Percentiles rank a stretch among this genome's conserved stretches.
Conservation (phyloP, 2,888 invertebrate genomes). For the Plusia festucae region DNA sequence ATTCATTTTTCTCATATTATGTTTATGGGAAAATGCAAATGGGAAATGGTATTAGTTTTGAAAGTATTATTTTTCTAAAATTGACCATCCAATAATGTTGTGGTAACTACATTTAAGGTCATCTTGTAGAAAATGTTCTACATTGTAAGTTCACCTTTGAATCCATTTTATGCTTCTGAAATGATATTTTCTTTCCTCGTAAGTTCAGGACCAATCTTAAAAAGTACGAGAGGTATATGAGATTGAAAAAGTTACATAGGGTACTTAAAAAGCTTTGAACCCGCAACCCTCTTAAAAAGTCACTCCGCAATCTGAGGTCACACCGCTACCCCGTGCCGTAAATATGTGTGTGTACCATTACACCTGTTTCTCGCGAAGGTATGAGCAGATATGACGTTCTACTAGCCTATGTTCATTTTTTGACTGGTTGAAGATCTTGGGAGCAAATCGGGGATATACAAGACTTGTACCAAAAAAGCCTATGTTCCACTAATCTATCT, state of each 20-base stretch:
- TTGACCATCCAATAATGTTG: no score
- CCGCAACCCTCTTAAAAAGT: constrained; percentile 13
- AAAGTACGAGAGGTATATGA: constrained; percentile 4
- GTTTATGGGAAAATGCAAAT: no score
- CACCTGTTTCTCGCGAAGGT: neutral
- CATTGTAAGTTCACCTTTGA: neutral
- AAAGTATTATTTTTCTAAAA: no score
- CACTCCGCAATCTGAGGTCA: constrained; percentile 1
- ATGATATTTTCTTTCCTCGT: neutral
- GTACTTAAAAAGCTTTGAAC: constrained; percentile 20
- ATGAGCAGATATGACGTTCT: neutral
- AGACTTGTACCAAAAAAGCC: no score
- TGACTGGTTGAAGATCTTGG: no score
- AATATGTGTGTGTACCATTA: neutral
- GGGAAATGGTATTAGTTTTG: no score
- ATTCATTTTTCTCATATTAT: no score
- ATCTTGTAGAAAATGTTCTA: no score
- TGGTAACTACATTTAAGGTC: no score
- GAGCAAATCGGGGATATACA: no score
- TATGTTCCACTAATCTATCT: no score
- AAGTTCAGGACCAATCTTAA: neutral
- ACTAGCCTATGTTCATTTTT: no score
- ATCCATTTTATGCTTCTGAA: neutral
- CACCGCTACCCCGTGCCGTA: neutral
- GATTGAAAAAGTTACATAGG: constrained; percentile 1